Percentiles rank a stretch among this genome's conserved stretches.
These are phyloP conservation scores for Mellivora capensis DNA, from an alignment of 2,113 vertebrate species.

Conservation along the genomic window DNA sequence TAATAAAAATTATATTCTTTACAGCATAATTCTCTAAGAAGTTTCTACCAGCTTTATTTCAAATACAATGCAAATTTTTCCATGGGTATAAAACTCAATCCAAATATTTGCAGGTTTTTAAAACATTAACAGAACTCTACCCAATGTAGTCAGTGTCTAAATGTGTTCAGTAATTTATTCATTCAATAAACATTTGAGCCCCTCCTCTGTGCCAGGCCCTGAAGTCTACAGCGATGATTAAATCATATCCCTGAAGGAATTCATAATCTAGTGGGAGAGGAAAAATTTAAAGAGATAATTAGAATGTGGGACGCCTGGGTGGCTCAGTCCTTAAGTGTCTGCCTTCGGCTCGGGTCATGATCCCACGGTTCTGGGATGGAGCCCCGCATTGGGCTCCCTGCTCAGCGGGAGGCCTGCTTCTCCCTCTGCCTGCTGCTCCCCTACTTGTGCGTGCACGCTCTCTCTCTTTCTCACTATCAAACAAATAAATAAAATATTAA, in stretches of 20 bases:
- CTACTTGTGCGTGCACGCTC: too few species aligned
- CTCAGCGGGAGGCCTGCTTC: too few species aligned
- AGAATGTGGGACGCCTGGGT: too few species aligned
- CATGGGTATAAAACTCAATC: neutral
- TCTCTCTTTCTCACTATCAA: too few species aligned
- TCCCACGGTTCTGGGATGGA: too few species aligned
- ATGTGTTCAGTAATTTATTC: neutral
- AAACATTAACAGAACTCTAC: slow-evolving; percentile 6
- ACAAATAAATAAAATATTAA: too few species aligned
- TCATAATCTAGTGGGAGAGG: neutral
- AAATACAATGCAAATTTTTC: neutral
- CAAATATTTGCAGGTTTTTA: neutral
- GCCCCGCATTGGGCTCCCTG: too few species aligned
- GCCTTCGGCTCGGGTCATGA: too few species aligned
- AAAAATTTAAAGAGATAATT: neutral
- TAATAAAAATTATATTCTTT: neutral
- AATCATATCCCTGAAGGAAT: slow-evolving; percentile 7
- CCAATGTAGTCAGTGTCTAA: neutral
- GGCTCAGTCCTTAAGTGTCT: too few species aligned
- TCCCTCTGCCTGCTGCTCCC: too few species aligned
- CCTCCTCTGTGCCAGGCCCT: neutral
- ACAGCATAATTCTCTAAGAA: neutral
- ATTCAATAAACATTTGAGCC: neutral
- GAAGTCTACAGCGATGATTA: neutral
- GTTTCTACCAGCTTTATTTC: slow-evolving; percentile 18